Conservation (phyloP, 2,113 vertebrate species). For the Siniperca chuatsi region DNA sequence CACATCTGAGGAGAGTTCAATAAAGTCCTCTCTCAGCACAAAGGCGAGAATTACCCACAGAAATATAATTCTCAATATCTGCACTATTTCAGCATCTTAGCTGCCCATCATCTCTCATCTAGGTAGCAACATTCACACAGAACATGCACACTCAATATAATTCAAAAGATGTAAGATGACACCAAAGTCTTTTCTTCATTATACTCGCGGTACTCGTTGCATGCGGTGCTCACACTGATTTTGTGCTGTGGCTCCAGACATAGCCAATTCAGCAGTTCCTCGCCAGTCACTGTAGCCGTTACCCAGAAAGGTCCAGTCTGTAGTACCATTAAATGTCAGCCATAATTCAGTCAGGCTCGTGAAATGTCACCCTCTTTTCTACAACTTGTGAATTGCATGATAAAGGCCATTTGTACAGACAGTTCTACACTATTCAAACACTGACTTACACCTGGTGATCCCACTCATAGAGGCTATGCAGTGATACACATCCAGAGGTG, state of each 20-base stretch:
- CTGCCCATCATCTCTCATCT: not conserved
- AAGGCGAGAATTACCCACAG: not conserved
- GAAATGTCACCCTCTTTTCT: slow-evolving; percentile 51
- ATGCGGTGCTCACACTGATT: not conserved
- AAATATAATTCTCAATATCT: not conserved
- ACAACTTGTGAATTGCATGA: slow-evolving; percentile 19
- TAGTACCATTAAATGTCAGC: slow-evolving; percentile 42
- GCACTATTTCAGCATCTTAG: not conserved
- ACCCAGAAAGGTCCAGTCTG: slow-evolving; percentile 27
- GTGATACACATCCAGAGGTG: slow-evolving; percentile 15
- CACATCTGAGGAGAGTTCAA: not conserved
- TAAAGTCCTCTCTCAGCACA: not conserved
- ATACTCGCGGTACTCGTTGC: not conserved
- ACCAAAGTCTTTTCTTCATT: not conserved
- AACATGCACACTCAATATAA: not conserved
- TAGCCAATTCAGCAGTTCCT: slow-evolving; percentile 2
- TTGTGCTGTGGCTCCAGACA: not conserved
- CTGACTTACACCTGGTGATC: not conserved
- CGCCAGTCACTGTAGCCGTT: not conserved
- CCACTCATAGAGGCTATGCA: not conserved
- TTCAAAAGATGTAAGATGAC: not conserved
- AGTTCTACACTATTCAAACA: slow-evolving; percentile 14
- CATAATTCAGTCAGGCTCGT: slow-evolving; percentile 37
- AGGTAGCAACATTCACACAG: not conserved
- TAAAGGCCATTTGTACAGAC: slow-evolving; percentile 38